phyloP scores from a whole-genome alignment of 2,113 vertebrate genomes.

The Aegithalos caudatus region DNA sequence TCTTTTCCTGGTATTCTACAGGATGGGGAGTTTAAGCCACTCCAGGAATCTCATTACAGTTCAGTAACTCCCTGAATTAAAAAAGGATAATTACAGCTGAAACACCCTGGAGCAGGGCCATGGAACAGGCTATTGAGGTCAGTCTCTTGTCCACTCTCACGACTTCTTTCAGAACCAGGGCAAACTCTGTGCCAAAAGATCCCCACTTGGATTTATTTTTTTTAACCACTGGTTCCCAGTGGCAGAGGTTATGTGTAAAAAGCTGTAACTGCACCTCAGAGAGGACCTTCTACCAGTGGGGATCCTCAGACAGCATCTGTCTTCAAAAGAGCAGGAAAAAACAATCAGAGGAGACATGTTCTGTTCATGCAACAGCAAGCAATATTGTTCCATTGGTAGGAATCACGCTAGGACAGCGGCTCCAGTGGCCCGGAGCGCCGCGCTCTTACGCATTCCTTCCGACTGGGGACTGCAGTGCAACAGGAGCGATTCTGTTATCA shows the following conservation, averaged over 20 bases:
- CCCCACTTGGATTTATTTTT: not conserved
- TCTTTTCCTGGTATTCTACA: not conserved
- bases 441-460: not conserved
- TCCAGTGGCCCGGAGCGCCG: not conserved
- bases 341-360: slow-evolving; percentile 62
- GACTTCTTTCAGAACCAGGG: not conserved
- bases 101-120: not conserved
- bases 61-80: not conserved
- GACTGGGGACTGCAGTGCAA: not conserved
- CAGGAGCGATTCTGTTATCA: not conserved
- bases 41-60: not conserved
- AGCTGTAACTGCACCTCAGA: not conserved
- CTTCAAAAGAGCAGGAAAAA: slow-evolving; percentile 54
- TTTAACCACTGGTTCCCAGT: not conserved
- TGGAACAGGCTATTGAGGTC: not conserved
- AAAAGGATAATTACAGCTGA: not conserved
- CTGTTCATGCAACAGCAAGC: slow-evolving; percentile 64
- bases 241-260: not conserved
- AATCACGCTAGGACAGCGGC: slow-evolving; percentile 32
- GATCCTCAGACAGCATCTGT: slow-evolving; percentile 3
- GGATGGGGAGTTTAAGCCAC: not conserved
- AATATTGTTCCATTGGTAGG: slow-evolving; percentile 55
- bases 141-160: not conserved
- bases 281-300: slow-evolving; percentile 10
- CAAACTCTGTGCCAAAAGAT: not conserved